Evolutionary conservation across 2,113 vertebrate species (phyloP).

Genomic region (Baryphthengus martii): DNA sequence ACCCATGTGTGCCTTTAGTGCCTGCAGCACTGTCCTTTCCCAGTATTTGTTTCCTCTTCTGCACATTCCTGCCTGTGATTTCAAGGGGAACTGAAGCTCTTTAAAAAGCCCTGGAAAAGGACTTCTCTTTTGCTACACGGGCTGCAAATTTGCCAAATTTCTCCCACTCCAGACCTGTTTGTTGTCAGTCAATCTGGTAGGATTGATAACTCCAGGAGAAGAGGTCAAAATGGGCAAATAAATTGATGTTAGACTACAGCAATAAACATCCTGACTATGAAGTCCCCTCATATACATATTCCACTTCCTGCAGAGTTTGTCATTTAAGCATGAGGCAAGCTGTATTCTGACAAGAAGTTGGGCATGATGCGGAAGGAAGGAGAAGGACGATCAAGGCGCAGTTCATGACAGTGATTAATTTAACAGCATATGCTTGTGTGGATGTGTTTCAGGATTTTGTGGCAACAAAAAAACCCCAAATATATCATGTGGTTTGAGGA

Average conservation of each 20-base stretch:
- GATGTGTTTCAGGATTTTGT: background rate
- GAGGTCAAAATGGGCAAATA: background rate
- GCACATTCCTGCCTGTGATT: fast-evolving
- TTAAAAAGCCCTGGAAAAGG: background rate
- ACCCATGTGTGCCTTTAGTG: background rate
- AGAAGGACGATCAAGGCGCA: background rate
- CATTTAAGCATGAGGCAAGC: background rate
- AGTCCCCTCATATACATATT: background rate
- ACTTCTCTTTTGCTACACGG: background rate
- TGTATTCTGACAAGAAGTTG: background rate
- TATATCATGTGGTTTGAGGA: background rate
- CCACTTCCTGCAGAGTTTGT: background rate
- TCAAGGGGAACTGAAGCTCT: background rate
- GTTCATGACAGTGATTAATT: background rate
- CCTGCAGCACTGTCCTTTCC: background rate
- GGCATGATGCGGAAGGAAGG: background rate
- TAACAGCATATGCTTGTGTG: background rate
- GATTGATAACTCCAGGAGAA: fast-evolving
- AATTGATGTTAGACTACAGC: background rate
- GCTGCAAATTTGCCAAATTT: background rate
- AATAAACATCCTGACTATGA: background rate
- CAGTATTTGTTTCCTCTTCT: background rate
- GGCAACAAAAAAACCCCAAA: background rate
- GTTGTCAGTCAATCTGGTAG: background rate
- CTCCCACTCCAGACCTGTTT: background rate